Conservation (phyloP, 1,140 invertebrate species). For the Adelges cooleyi region DNA sequence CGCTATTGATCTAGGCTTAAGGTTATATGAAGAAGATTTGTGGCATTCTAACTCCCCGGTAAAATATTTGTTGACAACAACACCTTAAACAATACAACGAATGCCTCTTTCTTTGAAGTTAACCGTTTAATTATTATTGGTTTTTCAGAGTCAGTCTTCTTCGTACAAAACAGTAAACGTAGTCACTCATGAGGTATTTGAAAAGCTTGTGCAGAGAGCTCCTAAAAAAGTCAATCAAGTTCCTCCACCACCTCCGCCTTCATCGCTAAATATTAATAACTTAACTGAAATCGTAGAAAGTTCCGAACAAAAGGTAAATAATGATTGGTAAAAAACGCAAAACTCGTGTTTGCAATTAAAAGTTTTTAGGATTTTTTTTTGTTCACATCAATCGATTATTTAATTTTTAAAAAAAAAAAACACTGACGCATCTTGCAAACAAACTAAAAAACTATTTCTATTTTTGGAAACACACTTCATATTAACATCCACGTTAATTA, state of each 20-base stretch:
- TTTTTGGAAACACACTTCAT: no score
- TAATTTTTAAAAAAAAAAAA: no score
- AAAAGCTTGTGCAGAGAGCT: constrained; percentile 57
- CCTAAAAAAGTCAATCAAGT: constrained; percentile 51
- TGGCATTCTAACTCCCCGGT: constrained; percentile 33
- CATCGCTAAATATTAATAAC: constrained; percentile 29
- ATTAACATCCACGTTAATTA: no score
- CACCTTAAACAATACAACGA: constrained; percentile 30
- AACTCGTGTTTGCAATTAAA: no score
- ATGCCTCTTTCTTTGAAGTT: neutral
- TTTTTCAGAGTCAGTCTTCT: constrained; percentile 38
- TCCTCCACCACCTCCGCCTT: constrained; percentile 62
- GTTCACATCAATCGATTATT: no score
- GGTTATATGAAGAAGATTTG: constrained; percentile 82
- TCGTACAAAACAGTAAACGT: constrained; percentile 83
- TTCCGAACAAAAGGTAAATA: constrained; percentile 20
- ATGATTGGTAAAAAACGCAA: neutral
- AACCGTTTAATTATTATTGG: neutral
- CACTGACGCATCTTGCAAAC: no score
- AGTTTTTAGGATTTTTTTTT: no score
- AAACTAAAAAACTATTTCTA: no score
- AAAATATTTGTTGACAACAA: no score
- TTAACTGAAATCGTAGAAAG: constrained; percentile 25
- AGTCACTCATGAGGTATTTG: constrained; percentile 78
- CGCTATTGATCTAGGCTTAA: constrained; percentile 89